Evolutionary conservation across 2,113 vertebrate genomes (phyloP).

Genomic region (Oreocharis arfaki): DNA sequence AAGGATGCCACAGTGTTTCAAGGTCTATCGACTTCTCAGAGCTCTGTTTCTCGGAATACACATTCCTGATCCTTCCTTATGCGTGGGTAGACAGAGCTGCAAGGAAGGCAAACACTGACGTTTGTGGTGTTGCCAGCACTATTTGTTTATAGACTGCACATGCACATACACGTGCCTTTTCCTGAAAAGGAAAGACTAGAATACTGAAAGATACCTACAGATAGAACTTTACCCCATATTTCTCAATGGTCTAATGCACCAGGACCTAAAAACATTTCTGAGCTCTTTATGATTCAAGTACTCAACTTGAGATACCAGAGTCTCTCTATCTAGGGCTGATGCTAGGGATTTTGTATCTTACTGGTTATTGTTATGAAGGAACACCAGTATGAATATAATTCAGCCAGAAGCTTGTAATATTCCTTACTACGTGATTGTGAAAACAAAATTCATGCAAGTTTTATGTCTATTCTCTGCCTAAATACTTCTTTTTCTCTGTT

Average conservation of each 20-base stretch:
- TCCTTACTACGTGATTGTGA: neutral
- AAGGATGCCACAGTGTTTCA: neutral
- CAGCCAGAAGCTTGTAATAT: neutral
- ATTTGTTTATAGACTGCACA: neutral
- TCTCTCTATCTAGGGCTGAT: neutral
- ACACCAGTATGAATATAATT: neutral
- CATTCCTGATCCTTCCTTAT: neutral
- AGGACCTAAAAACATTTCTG: neutral
- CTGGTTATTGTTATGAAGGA: neutral
- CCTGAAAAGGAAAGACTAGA: neutral
- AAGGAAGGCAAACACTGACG: neutral
- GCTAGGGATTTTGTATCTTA: neutral
- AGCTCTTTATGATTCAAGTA: neutral
- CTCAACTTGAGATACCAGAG: neutral
- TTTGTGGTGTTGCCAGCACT: neutral
- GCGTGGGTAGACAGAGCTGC: neutral
- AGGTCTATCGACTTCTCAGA: neutral
- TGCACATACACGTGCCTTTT: rapidly evolving
- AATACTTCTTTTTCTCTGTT: neutral
- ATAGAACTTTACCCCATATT: neutral
- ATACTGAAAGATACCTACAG: neutral
- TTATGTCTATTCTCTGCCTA: neutral
- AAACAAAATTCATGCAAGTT: neutral
- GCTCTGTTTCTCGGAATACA: neutral
- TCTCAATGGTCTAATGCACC: neutral